Percentiles rank a stretch among this genome's conserved stretches.
Conservation (phyloP, 1,140 invertebrate genomes). For the Diabrotica undecimpunctata region DNA sequence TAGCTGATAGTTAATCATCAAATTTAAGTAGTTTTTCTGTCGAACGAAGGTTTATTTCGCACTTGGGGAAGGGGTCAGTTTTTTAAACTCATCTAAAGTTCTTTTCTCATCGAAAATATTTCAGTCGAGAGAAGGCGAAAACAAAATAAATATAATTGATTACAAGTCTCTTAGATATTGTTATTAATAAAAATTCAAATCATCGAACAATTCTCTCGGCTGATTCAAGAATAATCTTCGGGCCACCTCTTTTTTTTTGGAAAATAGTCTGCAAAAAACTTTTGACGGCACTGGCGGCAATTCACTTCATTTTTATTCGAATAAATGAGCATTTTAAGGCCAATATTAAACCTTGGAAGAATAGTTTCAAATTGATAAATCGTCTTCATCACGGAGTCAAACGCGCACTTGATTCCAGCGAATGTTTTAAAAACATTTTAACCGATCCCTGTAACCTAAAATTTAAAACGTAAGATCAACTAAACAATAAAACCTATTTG, state of each 20-base stretch:
- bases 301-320: slow-evolving; percentile 29
- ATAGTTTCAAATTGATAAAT: slow-evolving; percentile 17
- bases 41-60: slow-evolving; percentile 9
- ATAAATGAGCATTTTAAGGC: slow-evolving; percentile 41
- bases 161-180: not conserved
- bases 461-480: too few relatives aligned
- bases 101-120: not conserved
- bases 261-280: slow-evolving; percentile 16
- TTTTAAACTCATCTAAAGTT: not conserved
- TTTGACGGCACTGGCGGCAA: slow-evolving; percentile 26
- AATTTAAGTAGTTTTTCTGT: not conserved
- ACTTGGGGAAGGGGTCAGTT: not conserved
- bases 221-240: slow-evolving; percentile 18
- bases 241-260: slow-evolving; percentile 31
- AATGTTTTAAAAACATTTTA: slow-evolving; percentile 4
- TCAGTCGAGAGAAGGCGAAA: not conserved
- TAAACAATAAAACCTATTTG: too few relatives aligned
- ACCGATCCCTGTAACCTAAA: not conserved
- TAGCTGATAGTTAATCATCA: too few relatives aligned
- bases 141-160: not conserved
- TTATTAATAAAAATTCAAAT: not conserved
- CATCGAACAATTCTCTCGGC: not conserved
- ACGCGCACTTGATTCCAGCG: not conserved
- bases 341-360: slow-evolving; percentile 40
- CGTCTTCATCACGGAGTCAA: not conserved